Conservation (phyloP, 2,888 invertebrate genomes). For the Stratiomys singularior region DNA sequence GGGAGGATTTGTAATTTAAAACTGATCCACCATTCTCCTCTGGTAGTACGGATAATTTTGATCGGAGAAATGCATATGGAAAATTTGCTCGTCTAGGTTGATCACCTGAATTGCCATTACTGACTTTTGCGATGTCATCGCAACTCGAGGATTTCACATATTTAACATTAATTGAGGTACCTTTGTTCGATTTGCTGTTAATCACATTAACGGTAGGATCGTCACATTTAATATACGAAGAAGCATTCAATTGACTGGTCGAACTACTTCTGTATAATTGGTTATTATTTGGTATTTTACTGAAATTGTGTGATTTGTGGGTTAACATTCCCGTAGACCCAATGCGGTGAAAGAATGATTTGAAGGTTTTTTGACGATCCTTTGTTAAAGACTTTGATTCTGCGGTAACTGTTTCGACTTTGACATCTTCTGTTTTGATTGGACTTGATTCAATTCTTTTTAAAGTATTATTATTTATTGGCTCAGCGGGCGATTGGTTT, state of each 20-base stretch:
- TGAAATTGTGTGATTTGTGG: constrained; percentile 63
- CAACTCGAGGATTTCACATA: constrained; percentile 76
- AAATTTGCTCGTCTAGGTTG: constrained; percentile 74
- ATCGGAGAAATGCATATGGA: constrained; percentile 81
- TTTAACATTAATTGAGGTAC: constrained; percentile 55
- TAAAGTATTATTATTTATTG: constrained; percentile 57
- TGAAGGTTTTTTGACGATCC: constrained; percentile 70
- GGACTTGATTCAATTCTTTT: constrained; percentile 70
- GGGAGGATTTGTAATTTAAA: constrained; percentile 64
- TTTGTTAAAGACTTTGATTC: constrained; percentile 51
- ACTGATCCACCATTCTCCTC: constrained; percentile 74
- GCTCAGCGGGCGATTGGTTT: constrained; percentile 55
- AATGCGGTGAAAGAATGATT: constrained; percentile 79
- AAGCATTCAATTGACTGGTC: constrained; percentile 77
- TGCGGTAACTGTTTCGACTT: constrained; percentile 50
- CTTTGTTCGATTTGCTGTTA: constrained; percentile 67
- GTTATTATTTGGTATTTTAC: constrained; percentile 58
- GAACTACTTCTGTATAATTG: constrained; percentile 78
- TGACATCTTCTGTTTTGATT: constrained; percentile 49
- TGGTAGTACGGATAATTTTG: constrained; percentile 79
- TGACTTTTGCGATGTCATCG: constrained; percentile 76
- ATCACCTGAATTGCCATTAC: constrained; percentile 59
- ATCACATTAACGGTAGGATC: constrained; percentile 80
- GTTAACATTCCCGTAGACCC: constrained; percentile 82
- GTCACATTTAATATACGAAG: constrained; percentile 77